Evolutionary conservation across 2,797 vertebrate species (phyloP).

Genomic region (Sebastes kiyomatsui): DNA sequence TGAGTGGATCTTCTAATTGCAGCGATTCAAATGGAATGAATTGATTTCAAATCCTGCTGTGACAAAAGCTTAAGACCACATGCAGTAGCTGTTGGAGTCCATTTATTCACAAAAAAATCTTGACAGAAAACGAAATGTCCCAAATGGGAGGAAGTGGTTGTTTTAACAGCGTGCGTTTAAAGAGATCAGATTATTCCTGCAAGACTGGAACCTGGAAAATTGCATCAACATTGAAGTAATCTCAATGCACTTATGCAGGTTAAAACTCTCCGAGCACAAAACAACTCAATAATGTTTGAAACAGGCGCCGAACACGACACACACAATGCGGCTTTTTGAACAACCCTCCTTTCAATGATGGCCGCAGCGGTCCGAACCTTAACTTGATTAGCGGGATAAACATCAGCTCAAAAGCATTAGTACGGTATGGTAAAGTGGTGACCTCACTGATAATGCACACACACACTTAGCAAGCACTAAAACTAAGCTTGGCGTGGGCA

Average conservation of each 20-base stretch:
- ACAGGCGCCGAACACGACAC: slow-evolving; percentile 22
- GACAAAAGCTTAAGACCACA: not conserved
- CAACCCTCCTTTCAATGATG: slow-evolving; percentile 47
- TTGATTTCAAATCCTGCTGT: not conserved
- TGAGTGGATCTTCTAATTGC: not conserved
- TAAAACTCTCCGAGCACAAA: slow-evolving; percentile 20
- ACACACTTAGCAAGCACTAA: slow-evolving; percentile 77
- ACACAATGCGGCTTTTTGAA: slow-evolving; percentile 42
- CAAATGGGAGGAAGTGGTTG: not conserved
- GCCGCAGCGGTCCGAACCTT: slow-evolving; percentile 61
- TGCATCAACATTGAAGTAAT: slow-evolving; percentile 26
- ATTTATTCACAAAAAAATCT: not conserved
- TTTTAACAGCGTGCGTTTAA: not conserved
- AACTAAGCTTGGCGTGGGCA: slow-evolving; percentile 73
- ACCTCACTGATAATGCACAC: slow-evolving; percentile 76
- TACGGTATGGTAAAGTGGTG: slow-evolving; percentile 64
- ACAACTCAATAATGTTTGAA: slow-evolving; percentile 49
- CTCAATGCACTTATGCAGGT: slow-evolving; percentile 20
- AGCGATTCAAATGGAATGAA: not conserved
- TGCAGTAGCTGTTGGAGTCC: not conserved
- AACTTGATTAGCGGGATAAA: slow-evolving; percentile 79
- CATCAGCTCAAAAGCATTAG: slow-evolving; percentile 77
- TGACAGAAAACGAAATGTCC: not conserved
- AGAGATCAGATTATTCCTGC: slow-evolving; percentile 27
- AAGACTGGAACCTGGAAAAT: slow-evolving; percentile 16